Conservation (phyloP, 1,140 invertebrate genomes). For the Cryptotermes secundus region DNA sequence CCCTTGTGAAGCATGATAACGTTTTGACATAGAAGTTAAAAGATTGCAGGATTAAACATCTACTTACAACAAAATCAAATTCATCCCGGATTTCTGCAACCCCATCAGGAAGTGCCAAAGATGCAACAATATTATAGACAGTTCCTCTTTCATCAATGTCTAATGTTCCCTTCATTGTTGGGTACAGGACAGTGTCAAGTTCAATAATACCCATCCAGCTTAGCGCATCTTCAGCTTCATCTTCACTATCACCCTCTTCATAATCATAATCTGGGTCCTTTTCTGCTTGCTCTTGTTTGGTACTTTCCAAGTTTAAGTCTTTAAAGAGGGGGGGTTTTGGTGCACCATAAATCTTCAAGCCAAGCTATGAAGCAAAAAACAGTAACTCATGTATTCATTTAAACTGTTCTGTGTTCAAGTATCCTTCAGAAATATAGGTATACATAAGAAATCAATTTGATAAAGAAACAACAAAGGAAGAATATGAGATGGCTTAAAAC, state of each 20-base stretch:
- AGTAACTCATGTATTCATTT: not conserved
- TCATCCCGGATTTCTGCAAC: constrained; percentile 54
- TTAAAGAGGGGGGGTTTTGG: constrained; percentile 53
- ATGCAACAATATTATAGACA: constrained; percentile 51
- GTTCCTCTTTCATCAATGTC: constrained; percentile 59
- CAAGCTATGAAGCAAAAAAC: constrained; percentile 37
- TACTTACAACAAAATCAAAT: constrained; percentile 47
- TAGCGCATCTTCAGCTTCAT: constrained; percentile 49
- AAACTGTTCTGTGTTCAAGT: no score
- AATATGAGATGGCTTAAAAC: no score
- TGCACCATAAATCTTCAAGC: constrained; percentile 42
- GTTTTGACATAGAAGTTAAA: no score
- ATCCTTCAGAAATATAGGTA: no score
- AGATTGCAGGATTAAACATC: not conserved
- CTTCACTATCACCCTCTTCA: constrained; percentile 40
- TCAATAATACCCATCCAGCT: constrained; percentile 59
- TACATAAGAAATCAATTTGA: no score
- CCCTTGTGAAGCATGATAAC: no score
- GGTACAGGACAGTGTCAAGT: constrained; percentile 63
- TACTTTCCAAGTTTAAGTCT: constrained; percentile 42
- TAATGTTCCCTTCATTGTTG: constrained; percentile 57
- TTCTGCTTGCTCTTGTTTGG: constrained; percentile 10
- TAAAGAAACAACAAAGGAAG: no score
- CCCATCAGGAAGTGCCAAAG: constrained; percentile 53
- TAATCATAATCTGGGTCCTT: constrained; percentile 40